Conservation (phyloP, 2,113 vertebrate genomes). For the Orcinus orca region DNA sequence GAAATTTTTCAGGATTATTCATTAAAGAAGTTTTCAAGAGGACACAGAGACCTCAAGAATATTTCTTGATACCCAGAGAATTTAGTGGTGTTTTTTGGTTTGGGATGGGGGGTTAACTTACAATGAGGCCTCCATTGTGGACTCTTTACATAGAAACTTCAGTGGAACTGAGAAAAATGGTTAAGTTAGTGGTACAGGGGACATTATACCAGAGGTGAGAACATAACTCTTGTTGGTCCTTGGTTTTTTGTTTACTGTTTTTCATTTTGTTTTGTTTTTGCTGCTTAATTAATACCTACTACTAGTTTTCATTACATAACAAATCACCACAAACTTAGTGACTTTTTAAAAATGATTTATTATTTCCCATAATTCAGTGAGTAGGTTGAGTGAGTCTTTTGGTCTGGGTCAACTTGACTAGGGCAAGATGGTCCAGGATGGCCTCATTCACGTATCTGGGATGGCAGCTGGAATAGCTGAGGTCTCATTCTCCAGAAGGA, state of each 20-base stretch:
- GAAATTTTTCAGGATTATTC: neutral
- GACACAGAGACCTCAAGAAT: neutral
- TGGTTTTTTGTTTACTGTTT: neutral
- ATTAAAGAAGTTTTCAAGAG: constrained; percentile 11
- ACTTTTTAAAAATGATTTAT: neutral
- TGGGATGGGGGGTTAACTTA: neutral
- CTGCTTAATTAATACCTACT: neutral
- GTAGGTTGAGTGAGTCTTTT: neutral
- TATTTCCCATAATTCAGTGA: neutral
- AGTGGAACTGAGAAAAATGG: neutral
- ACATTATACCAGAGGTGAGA: neutral
- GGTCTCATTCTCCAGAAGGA: neutral
- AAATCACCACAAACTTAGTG: neutral
- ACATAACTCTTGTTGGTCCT: neutral
- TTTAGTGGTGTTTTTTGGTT: neutral
- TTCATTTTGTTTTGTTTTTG: constrained; percentile 20
- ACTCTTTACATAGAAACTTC: neutral
- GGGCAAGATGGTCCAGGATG: neutral
- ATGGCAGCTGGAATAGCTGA: neutral
- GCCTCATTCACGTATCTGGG: neutral
- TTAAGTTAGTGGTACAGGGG: neutral
- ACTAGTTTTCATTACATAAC: neutral
- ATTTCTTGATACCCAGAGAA: constrained; percentile 15
- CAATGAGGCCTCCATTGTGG: neutral
- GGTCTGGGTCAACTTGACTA: neutral